phyloP scores from a whole-genome alignment of 2,888 invertebrate species.

The Eutolmus rufibarbis region DNA sequence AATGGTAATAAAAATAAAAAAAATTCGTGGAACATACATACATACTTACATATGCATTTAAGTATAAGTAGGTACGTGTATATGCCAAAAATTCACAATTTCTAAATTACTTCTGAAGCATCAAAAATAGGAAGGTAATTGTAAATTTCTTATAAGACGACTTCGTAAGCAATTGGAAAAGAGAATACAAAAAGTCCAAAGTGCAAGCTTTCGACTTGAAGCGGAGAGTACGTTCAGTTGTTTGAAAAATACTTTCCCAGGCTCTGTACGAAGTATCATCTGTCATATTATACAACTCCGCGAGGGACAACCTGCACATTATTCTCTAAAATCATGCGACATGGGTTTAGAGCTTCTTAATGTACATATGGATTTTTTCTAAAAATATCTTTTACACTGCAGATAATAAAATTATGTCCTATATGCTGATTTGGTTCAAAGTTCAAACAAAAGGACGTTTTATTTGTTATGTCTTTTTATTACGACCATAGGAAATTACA shows the following conservation, averaged over 20 bases:
- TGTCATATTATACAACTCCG: neutral
- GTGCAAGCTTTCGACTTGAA: neutral
- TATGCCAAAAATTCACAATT: neutral
- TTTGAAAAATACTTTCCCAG: neutral
- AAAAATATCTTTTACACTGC: neutral
- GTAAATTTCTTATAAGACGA: neutral
- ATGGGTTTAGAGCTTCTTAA: neutral
- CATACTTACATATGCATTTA: no score
- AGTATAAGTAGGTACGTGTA: neutral
- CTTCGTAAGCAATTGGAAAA: neutral
- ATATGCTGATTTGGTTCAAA: neutral
- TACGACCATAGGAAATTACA: neutral
- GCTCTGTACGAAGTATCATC: neutral
- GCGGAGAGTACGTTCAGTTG: neutral
- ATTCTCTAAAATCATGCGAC: neutral
- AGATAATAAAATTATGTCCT: neutral
- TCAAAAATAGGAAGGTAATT: neutral
- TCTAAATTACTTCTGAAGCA: neutral
- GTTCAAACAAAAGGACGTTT: neutral
- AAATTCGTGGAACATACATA: neutral
- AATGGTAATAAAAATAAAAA: neutral
- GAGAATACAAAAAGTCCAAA: neutral
- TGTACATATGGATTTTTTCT: neutral
- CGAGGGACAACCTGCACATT: neutral
- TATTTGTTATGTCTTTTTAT: neutral